Percentiles rank a stretch among this genome's conserved stretches.
Evolutionary conservation across 2,888 invertebrate genomes (phyloP).

Genomic region (Venusia cambrica): DNA sequence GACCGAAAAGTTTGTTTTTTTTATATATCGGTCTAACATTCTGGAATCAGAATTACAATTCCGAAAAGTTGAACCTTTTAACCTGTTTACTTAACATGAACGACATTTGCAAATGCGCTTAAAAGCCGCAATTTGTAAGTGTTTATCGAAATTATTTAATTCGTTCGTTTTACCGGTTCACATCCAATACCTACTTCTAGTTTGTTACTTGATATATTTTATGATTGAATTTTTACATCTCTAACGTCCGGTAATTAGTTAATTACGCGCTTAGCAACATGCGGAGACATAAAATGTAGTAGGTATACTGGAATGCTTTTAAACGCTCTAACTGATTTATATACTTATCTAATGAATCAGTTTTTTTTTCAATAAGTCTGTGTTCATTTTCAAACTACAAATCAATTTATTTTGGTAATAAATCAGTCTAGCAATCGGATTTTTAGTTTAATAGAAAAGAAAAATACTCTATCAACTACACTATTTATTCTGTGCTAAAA

Average conservation of each 20-base stretch:
- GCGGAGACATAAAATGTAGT: constrained; percentile 14
- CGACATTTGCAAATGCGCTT: too few relatives aligned
- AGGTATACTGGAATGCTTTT: constrained; percentile 17
- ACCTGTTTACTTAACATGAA: too few relatives aligned
- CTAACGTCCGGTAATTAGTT: constrained; percentile 30
- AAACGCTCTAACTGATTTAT: constrained; percentile 14
- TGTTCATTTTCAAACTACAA: constrained; percentile 12
- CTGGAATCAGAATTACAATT: too few relatives aligned
- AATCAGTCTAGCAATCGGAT: constrained; percentile 14
- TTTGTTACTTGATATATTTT: constrained; percentile 20
- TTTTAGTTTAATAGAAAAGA: constrained; percentile 7
- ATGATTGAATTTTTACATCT: constrained; percentile 27
- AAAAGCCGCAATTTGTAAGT: constrained; percentile 7
- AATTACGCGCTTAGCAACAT: constrained; percentile 26
- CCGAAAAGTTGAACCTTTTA: too few relatives aligned
- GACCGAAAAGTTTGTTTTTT: too few relatives aligned
- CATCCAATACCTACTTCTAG: constrained; percentile 4
- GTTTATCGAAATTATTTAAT: constrained; percentile 12
- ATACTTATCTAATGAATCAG: too few relatives aligned
- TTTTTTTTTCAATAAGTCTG: constrained; percentile 2
- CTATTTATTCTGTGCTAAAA: not conserved
- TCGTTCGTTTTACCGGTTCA: constrained; percentile 16
- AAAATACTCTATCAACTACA: not conserved
- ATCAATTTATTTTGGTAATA: constrained; percentile 15
- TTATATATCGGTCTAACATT: too few relatives aligned